Evolutionary conservation across 2,888 invertebrate genomes (phyloP), one percentile per base, ranked within the genome.

Genomic region (Phortica magna): DNA sequence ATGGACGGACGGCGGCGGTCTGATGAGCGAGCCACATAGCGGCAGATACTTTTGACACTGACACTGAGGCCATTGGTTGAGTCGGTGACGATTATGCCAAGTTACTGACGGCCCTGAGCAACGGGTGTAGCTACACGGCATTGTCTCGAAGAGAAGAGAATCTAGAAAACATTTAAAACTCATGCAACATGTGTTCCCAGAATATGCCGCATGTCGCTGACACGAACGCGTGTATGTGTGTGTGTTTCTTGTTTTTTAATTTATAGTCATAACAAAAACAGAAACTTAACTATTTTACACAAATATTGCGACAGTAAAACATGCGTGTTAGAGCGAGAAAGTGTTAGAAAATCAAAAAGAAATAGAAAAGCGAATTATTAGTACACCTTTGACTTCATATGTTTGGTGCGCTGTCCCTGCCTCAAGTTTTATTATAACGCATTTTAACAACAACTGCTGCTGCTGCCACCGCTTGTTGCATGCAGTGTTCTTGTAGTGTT

Each of bases 121-220:
- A 68, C 42, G 19, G 68, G 68, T 12, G 68, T 43, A 59, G 31
- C 48, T 14, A 14, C 14, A 12, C 48, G 48, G 14, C 3, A 14
- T 48, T 48, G 14, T 9, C 9, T 2, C 22, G 10, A 65, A 10
- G 7, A 31, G 41, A 65, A n/a, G n/a, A n/a, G n/a, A n/a, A n/a
- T n/a, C n/a, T 61, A 61, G 19, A 22, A n/a, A 65, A 65, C 68
- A 68, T 17, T 64, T 31, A 9, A 64, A 9, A 14, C 12, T 31
- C 7, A 68, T 68, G 43, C 68, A 68, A 68, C 68, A 68, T 68
- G 19, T 68, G 68, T 68, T 68, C 68, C 43, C n/a, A 43, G 68
- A 68, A 68, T 68, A 43, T 68, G 17, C 43, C 12, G 48, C 22
- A 43, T 68, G 48, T 12, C 67, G 67, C 39, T 67, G 17, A 67